Conservation (phyloP, 1,140 invertebrate genomes). For the Drosophila elegans region DNA sequence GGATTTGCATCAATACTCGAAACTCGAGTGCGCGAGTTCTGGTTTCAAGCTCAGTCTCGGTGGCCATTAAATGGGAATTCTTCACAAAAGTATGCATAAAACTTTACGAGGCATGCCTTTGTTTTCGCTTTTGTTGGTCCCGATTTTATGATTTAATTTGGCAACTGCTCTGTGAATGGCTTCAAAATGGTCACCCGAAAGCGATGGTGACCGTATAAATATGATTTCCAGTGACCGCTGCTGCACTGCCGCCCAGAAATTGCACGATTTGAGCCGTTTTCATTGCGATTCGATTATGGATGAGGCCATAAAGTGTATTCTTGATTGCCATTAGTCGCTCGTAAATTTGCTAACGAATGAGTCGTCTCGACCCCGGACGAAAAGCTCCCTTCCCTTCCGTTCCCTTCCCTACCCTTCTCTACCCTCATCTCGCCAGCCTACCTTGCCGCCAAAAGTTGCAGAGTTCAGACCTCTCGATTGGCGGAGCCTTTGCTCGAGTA, state of each 20-base stretch:
- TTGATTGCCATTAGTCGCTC: slow-evolving; percentile 81
- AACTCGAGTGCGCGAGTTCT: slow-evolving; percentile 6
- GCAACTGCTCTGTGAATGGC: slow-evolving; percentile 22
- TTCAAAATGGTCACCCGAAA: slow-evolving; percentile 22
- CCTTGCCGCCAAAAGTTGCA: slow-evolving; percentile 36
- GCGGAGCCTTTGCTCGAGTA: slow-evolving; percentile 29
- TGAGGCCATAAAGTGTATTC: slow-evolving; percentile 79
- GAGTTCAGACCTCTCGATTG: slow-evolving; percentile 51
- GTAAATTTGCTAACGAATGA: slow-evolving; percentile 82
- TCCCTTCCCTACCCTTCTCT: too few species aligned
- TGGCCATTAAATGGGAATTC: slow-evolving; percentile 40
- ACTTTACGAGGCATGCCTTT: slow-evolving; percentile 34
- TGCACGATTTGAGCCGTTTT: slow-evolving; percentile 65
- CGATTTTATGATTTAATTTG: slow-evolving; percentile 48
- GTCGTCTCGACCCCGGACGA: slow-evolving; percentile 32
- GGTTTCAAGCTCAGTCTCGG: slow-evolving; percentile 10
- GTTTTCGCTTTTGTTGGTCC: slow-evolving; percentile 24
- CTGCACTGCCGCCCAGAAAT: slow-evolving; percentile 38
- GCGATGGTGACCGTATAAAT: slow-evolving; percentile 45
- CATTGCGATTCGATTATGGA: slow-evolving; percentile 75
- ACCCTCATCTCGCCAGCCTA: background rate
- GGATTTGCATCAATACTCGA: slow-evolving; percentile 4
- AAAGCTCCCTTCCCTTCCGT: too few species aligned
- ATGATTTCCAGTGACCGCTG: slow-evolving; percentile 22
- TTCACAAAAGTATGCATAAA: slow-evolving; percentile 27